phyloP scores from a whole-genome alignment of 1,140 invertebrate species.

The Melitaea cinxia region DNA sequence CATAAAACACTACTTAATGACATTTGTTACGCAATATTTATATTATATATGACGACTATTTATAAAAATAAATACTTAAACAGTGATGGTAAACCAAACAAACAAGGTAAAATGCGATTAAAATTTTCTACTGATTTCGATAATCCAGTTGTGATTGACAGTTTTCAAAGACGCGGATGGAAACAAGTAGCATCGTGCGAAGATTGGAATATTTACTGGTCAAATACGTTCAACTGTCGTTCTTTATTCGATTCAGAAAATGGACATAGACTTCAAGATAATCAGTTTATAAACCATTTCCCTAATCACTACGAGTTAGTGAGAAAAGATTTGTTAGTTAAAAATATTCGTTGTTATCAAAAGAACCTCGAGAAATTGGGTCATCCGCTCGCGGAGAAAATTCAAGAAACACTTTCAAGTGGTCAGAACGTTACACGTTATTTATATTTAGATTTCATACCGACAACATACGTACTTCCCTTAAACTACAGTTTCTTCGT shows the following conservation, averaged over 20 bases:
- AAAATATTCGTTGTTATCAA: slow-evolving; percentile 96
- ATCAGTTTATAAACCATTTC: slow-evolving; percentile 27
- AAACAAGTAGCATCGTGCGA: slow-evolving; percentile 13
- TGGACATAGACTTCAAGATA: slow-evolving; percentile 17
- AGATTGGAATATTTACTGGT: slow-evolving; percentile 31
- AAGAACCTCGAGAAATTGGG: slow-evolving; percentile 96
- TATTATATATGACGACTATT: not conserved
- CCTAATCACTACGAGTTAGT: slow-evolving; percentile 47
- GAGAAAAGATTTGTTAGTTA: slow-evolving; percentile 93
- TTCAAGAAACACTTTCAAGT: slow-evolving; percentile 74
- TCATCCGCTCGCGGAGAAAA: slow-evolving; percentile 90
- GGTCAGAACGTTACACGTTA: slow-evolving; percentile 89
- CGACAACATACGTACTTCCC: slow-evolving; percentile 95
- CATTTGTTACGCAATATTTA: too few relatives aligned
- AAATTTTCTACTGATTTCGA: slow-evolving; percentile 9
- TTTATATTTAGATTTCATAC: slow-evolving; percentile 93
- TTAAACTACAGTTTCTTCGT: slow-evolving; percentile 98
- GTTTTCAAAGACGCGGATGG: slow-evolving; percentile 9
- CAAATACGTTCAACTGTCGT: slow-evolving; percentile 19
- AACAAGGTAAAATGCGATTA: not conserved
- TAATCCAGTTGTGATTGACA: slow-evolving; percentile 8
- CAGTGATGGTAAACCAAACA: not conserved
- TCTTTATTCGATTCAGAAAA: slow-evolving; percentile 12
- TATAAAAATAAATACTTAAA: not conserved
- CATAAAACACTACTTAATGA: too few relatives aligned